Conservation (phyloP, 2,888 invertebrate species). For the Agonopterix heracliana region DNA sequence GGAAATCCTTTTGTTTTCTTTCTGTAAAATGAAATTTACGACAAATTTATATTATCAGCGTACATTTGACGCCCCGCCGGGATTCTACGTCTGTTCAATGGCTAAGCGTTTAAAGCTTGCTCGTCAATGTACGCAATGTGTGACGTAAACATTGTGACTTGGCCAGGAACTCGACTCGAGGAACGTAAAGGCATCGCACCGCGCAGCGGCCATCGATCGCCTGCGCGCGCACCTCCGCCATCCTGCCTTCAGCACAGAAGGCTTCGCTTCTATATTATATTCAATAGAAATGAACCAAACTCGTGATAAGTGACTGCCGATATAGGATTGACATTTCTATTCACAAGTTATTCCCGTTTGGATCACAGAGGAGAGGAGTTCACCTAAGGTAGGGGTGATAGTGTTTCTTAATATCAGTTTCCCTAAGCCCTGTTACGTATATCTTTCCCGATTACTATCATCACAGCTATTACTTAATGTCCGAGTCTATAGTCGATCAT, state of each 20-base stretch:
- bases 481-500: too few relatives aligned
- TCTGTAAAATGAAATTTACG: too few relatives aligned
- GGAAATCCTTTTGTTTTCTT: too few relatives aligned
- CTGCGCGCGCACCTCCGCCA: conserved; percentile 67
- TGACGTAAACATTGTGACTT: conserved; percentile 67
- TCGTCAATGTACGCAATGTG: conserved; percentile 69
- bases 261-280: conserved; percentile 57
- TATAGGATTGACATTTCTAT: conserved; percentile 22
- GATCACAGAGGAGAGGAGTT: too few relatives aligned
- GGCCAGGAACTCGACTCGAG: conserved; percentile 33
- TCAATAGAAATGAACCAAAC: conserved; percentile 67
- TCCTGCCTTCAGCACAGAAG: conserved; percentile 51
- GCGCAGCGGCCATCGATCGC: conserved; percentile 68
- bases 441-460: too few relatives aligned
- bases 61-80: background rate
- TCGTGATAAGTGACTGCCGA: conserved; percentile 55
- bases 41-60: too few relatives aligned
- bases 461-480: too few relatives aligned
- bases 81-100: conserved; percentile 31
- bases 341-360: too few relatives aligned
- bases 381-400: too few relatives aligned
- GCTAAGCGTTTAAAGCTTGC: conserved; percentile 36
- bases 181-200: conserved; percentile 47
- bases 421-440: too few relatives aligned
- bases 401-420: too few relatives aligned